A percentile compares a stretch with the other conserved stretches of the same genome.
phyloP scores from a whole-genome alignment of 2,797 vertebrate species.

The Ctenosaura bakeri region DNA sequence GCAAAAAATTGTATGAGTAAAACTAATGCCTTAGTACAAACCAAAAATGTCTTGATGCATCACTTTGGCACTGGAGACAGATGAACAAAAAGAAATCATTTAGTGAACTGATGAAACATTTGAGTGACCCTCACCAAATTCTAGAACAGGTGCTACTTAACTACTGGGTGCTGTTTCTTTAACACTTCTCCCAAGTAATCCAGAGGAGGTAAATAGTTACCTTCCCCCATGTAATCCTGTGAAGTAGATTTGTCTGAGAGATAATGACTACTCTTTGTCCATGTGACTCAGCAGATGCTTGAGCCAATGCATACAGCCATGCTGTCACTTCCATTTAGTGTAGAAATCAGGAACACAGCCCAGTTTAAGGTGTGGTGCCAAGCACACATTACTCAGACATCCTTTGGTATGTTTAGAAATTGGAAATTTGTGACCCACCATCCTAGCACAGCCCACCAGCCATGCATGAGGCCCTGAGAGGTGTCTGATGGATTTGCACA shows the following conservation, averaged over 20 bases:
- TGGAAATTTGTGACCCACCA: not conserved
- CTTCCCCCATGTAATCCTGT: not conserved
- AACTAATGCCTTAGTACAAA: not conserved
- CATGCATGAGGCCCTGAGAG: not conserved
- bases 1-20: not conserved
- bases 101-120: not conserved
- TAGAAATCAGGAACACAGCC: not conserved
- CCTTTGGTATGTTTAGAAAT: not conserved
- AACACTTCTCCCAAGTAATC: not conserved
- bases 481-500: not conserved
- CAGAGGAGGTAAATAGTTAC: too few species aligned
- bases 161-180: not conserved
- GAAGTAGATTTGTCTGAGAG: not conserved
- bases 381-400: not conserved
- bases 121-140: not conserved
- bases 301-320: too few species aligned
- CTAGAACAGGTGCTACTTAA: not conserved
- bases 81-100: not conserved
- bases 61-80: not conserved
- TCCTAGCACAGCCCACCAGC: not conserved
- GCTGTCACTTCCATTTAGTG: not conserved
- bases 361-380: not conserved
- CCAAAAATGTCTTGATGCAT: not conserved
- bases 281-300: not conserved
- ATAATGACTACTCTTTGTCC: not conserved